phyloP scores from a whole-genome alignment of 2,888 invertebrate species.

The Auanema freiburgensis region DNA sequence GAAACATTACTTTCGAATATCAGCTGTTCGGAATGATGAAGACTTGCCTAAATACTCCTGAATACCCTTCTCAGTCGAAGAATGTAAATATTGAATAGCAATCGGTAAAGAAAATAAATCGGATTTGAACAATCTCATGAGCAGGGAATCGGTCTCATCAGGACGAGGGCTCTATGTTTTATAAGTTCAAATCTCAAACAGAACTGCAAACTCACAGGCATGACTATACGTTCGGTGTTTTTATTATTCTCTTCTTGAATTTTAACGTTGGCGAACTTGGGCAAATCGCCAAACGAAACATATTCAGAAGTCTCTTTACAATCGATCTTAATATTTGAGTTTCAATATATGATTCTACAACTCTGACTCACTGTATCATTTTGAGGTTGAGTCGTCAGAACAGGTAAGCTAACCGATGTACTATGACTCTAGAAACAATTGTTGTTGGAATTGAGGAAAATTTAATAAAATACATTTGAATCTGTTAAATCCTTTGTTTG shows the following conservation, averaged over 20 bases:
- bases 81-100: conserved; percentile 95
- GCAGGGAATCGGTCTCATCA: conserved; percentile 66
- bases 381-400: no score
- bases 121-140: conserved; percentile 90
- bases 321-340: no score
- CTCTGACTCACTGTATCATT: no score
- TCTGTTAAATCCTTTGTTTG: neutral
- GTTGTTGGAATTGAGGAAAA: no score
- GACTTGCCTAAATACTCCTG: conserved; percentile 87
- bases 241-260: conserved; percentile 20
- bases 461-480: no score
- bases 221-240: conserved; percentile 10
- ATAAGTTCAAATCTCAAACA: neutral
- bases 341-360: no score
- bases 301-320: neutral
- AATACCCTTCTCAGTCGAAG: conserved; percentile 96
- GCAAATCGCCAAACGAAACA: conserved; percentile 13
- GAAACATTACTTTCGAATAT: neutral
- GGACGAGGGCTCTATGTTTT: conserved; percentile 17
- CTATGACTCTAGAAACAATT: no score
- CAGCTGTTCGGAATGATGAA: no score
- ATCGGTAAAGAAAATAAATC: conserved; percentile 96
- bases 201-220: neutral
- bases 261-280: conserved; percentile 14
- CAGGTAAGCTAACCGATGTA: no score